Percentiles rank a stretch among this genome's conserved stretches.
Evolutionary conservation across 1,140 invertebrate species (phyloP).

Genomic region (Drosophila nebulosa): DNA sequence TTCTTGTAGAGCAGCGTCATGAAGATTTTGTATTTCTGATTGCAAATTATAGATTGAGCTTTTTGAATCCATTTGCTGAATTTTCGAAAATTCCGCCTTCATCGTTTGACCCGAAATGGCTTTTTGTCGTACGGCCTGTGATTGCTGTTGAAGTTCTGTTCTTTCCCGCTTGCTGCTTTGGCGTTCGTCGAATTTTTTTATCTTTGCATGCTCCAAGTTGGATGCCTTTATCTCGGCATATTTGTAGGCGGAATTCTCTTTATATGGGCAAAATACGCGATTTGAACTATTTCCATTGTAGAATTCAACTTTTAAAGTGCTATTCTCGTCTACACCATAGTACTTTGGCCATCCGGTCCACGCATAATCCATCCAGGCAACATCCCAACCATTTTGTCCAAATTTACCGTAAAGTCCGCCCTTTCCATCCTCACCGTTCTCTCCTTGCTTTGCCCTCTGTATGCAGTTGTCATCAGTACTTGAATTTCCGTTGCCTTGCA

Average conservation of each 20-base stretch:
- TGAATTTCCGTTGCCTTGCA: neutral
- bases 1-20: neutral
- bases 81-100: neutral
- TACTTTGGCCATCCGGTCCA: neutral
- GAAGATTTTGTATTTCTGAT: neutral
- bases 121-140: neutral
- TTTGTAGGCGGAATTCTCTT: neutral
- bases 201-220: neutral
- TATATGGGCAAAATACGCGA: neutral
- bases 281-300: neutral
- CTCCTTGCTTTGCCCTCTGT: neutral
- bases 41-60: neutral
- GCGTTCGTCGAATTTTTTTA: neutral
- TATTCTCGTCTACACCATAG: neutral
- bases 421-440: neutral
- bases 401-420: neutral
- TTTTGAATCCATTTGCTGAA: neutral
- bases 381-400: conserved; percentile 17
- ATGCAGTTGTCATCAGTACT: neutral
- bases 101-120: neutral
- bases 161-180: neutral
- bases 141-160: neutral
- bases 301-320: neutral
- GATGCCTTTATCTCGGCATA: neutral
- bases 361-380: conserved; percentile 3